A percentile compares a stretch with the other conserved stretches of the same genome.
Conservation (phyloP, 64 coral and sea anemone species). For the Acropora tenuis region DNA sequence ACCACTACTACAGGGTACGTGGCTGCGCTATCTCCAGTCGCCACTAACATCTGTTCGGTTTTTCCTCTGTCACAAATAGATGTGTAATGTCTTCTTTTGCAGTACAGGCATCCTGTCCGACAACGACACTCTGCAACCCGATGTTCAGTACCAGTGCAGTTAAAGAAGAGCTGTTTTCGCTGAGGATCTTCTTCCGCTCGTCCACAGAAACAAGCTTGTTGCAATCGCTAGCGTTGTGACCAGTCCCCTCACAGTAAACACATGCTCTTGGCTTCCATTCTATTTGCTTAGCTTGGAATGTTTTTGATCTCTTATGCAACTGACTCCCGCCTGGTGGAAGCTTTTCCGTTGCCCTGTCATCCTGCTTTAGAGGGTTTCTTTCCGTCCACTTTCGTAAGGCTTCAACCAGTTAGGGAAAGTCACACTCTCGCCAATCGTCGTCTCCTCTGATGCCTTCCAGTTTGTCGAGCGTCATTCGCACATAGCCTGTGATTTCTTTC, state of each 20-base stretch:
- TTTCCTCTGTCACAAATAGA: constrained; percentile 42
- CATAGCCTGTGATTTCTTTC: constrained; percentile 38
- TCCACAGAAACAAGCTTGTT: not conserved
- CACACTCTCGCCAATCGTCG: constrained; percentile 59
- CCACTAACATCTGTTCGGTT: not conserved
- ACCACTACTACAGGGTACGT: constrained; percentile 44
- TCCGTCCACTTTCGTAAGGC: constrained; percentile 55
- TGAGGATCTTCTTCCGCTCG: constrained; percentile 9
- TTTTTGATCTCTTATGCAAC: not conserved
- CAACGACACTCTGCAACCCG: not conserved
- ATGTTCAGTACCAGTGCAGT: not conserved
- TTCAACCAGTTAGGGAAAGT: constrained; percentile 43
- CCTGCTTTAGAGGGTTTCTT: constrained; percentile 37
- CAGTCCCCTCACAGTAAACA: constrained; percentile 22
- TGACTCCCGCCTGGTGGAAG: not conserved
- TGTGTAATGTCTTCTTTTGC: constrained; percentile 46
- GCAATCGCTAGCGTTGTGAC: constrained; percentile 25
- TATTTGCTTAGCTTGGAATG: not conserved
- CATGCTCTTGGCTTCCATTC: not conserved
- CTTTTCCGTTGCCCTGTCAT: not conserved
- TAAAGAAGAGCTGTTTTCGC: constrained; percentile 14
- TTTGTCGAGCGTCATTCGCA: constrained; percentile 55
- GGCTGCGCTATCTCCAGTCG: not conserved
- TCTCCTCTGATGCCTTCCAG: constrained; percentile 51
- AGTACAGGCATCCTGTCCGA: constrained; percentile 21